Base-by-base conservation (phyloP, 2,113 vertebrate genomes). In the Oceanites oceanicus region DNA sequence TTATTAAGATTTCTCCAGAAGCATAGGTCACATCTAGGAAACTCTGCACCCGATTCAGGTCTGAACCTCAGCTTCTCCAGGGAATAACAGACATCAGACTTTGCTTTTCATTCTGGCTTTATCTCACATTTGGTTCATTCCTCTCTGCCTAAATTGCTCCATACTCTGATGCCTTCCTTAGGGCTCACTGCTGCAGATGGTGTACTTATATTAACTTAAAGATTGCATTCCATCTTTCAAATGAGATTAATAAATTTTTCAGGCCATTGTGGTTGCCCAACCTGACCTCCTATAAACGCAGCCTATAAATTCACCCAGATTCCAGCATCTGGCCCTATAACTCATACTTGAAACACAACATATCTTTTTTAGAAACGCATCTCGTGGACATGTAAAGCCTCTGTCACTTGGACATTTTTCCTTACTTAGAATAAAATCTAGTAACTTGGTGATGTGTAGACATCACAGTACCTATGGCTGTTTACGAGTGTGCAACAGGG, bases 161-260 rank as follows among this genome's bases (percentile, higher is more conserved):
- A 56, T 93, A 86, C 84, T 96, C 91, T 72, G 70, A 75, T 95
- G 95, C 80, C 86, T 94, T 96, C 72, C 83, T 89, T 83, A 32
- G 73, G 88, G 88, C 83, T 95, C 40, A 15, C 76, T 94, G 91
- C 83, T 94, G 68, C 97, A 96, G 95, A 95, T 96, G 97, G 92
- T 92, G 94, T 87, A 78, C 89, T 97, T 95, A 94, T 97, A 96
- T 93, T 95, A 94, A 95, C 86, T 75, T 94, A 89, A 95, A 96
- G 88, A 91, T 96, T 81, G 49, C 92, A 93, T 97, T 94, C 96
- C 86, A 92, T 94, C 96, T 96, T 96, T 96, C 94, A 95, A 94
- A 95, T 94, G 88, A 97, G 97, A 96, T 96, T 96, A 95, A 97
- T 96, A 97, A 90, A 93, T 97, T 97, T 96, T 96, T 95, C 94